Evolutionary conservation across 2,888 invertebrate genomes (phyloP).

Genomic region (Eucera pruinosa): DNA sequence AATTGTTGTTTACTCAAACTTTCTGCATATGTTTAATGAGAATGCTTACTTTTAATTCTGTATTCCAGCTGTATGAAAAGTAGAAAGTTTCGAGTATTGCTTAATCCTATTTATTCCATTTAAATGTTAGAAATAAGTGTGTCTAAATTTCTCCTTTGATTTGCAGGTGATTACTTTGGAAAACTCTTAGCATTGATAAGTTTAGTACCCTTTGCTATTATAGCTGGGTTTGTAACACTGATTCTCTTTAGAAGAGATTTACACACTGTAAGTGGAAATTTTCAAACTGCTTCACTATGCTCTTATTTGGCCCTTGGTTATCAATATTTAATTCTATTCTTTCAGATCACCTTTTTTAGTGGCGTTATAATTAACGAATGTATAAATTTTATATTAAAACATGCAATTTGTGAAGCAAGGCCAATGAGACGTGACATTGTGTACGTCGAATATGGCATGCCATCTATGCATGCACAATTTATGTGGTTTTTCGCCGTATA

Average conservation of each 20-base stretch:
- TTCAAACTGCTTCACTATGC: not conserved
- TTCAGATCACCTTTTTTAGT: conserved; percentile 92
- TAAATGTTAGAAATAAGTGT: not conserved
- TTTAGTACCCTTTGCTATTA: conserved; percentile 92
- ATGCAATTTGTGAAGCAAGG: conserved; percentile 91
- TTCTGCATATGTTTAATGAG: not conserved
- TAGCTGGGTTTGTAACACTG: conserved; percentile 92
- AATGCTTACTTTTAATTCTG: not conserved
- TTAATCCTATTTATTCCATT: not conserved
- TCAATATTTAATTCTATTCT: not conserved
- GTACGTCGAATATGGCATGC: conserved; percentile 94
- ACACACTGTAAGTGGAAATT: conserved; percentile 90
- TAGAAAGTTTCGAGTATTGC: not conserved
- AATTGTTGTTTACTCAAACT: not conserved
- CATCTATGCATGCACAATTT: conserved; percentile 95
- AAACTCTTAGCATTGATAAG: conserved; percentile 93
- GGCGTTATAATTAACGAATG: conserved; percentile 92
- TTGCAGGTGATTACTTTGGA: conserved; percentile 93
- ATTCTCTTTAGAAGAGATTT: conserved; percentile 95
- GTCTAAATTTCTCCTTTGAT: not conserved
- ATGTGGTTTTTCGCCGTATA: conserved; percentile 96
- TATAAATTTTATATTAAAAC: conserved; percentile 92
- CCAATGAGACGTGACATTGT: conserved; percentile 89
- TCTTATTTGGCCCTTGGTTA: not conserved
- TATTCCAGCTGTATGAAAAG: not conserved